Percentiles rank a stretch among this genome's conserved stretches.
Conservation (phyloP, 2,797 vertebrate genomes). For the Falco cherrug region DNA sequence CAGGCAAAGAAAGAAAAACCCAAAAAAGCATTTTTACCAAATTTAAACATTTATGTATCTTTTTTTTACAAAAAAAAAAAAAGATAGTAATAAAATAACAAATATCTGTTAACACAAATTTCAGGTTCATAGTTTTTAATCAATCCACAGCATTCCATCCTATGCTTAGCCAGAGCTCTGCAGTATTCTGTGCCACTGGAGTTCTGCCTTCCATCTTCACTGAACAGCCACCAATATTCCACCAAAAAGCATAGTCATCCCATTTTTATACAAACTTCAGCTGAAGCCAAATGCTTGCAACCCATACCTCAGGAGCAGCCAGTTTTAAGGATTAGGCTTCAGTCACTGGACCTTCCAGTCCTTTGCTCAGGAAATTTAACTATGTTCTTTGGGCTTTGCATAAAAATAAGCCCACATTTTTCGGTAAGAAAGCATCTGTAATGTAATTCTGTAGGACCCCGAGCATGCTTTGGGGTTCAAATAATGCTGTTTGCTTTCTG, state of each 20-base stretch:
- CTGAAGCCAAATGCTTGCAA: not conserved
- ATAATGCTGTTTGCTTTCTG: not conserved
- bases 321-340: not conserved
- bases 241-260: not conserved
- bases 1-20: not conserved
- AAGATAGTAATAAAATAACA: not conserved
- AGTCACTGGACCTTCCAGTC: not conserved
- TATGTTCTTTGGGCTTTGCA: not conserved
- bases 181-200: no score
- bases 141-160: not conserved
- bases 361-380: not conserved
- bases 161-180: not conserved
- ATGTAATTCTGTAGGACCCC: not conserved
- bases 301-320: not conserved
- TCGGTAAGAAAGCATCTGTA: not conserved
- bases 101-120: not conserved
- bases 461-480: not conserved
- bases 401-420: not conserved
- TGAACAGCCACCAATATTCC: not conserved
- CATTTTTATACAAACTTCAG: not conserved
- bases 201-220: not conserved
- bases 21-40: not conserved
- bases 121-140: not conserved
- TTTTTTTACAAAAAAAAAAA: not conserved
- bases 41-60: not conserved